Evolutionary conservation across 2,113 vertebrate genomes (phyloP).

Genomic region (Larimichthys crocea): DNA sequence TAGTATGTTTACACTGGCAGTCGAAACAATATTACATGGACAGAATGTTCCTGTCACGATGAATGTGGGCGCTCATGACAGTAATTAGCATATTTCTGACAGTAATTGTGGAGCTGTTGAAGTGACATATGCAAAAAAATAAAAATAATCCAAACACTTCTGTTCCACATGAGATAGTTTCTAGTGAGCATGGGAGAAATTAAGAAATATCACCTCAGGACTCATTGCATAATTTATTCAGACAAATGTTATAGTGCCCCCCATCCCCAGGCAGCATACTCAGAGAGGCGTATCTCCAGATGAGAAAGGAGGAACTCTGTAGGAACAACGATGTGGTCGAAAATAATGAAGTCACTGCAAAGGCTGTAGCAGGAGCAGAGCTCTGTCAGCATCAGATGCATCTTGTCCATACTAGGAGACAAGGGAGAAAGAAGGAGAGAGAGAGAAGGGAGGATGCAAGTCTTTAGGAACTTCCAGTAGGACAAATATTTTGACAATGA

Average conservation of each 20-base stretch:
- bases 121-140: neutral
- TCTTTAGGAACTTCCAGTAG: slow-evolving; percentile 8
- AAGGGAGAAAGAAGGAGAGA: slow-evolving; percentile 13
- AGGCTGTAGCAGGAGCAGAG: slow-evolving; percentile 88
- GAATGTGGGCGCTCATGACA: neutral
- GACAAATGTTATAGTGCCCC: neutral
- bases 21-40: neutral
- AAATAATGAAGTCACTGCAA: slow-evolving; percentile 84
- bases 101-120: slow-evolving; percentile 1
- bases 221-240: slow-evolving; percentile 12
- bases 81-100: slow-evolving; percentile 30
- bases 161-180: neutral
- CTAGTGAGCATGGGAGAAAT: neutral
- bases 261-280: slow-evolving; percentile 79
- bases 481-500: slow-evolving; percentile 51
- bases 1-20: neutral
- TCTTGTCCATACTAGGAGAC: slow-evolving; percentile 90
- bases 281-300: slow-evolving; percentile 88
- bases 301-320: slow-evolving; percentile 91
- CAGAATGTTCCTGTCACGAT: slow-evolving; percentile 17
- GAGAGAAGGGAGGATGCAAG: slow-evolving; percentile 6
- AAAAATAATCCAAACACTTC: neutral
- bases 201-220: neutral
- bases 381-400: slow-evolving; percentile 89
- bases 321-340: slow-evolving; percentile 88